Evolutionary conservation across 2,888 invertebrate genomes (phyloP).

Genomic region (Drosophila pseudotakahashii): DNA sequence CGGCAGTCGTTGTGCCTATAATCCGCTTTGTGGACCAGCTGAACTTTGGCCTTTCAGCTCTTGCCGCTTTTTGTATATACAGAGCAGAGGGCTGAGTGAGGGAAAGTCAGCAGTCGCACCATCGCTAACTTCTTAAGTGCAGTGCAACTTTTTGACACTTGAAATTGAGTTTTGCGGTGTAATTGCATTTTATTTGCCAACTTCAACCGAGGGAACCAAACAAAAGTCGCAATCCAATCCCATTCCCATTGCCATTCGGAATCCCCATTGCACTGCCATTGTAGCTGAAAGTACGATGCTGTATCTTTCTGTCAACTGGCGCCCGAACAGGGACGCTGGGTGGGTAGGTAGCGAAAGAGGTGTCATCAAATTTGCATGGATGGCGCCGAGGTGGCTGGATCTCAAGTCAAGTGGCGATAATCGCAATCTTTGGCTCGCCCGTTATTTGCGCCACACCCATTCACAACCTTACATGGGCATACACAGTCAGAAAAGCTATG

Average conservation of each 20-base stretch:
- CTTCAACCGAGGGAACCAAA: constrained; percentile 47
- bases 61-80: constrained; percentile 5
- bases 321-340: neutral
- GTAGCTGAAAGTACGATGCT: constrained; percentile 15
- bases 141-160: constrained; percentile 79
- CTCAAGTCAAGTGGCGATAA: constrained; percentile 77
- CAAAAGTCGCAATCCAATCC: constrained; percentile 50
- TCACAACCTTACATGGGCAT: constrained; percentile 8
- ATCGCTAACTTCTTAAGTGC: constrained; percentile 75
- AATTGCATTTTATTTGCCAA: constrained; percentile 79
- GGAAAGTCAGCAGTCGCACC: constrained; percentile 2
- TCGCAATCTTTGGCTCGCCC: constrained; percentile 54
- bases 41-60: constrained; percentile 46
- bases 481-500: neutral
- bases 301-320: constrained; percentile 32
- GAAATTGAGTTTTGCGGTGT: constrained; percentile 79
- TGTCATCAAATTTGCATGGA: constrained; percentile 70
- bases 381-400: constrained; percentile 23
- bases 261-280: constrained; percentile 22
- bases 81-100: neutral
- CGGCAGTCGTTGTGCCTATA: constrained; percentile 34
- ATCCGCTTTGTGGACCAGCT: constrained; percentile 64
- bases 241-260: constrained; percentile 11
- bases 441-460: constrained; percentile 2
- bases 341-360: constrained; percentile 1